Percentiles rank a stretch among this genome's conserved stretches.
Evolutionary conservation across 2,113 vertebrate species (phyloP).

Genomic region (Gracilinanus agilis): DNA sequence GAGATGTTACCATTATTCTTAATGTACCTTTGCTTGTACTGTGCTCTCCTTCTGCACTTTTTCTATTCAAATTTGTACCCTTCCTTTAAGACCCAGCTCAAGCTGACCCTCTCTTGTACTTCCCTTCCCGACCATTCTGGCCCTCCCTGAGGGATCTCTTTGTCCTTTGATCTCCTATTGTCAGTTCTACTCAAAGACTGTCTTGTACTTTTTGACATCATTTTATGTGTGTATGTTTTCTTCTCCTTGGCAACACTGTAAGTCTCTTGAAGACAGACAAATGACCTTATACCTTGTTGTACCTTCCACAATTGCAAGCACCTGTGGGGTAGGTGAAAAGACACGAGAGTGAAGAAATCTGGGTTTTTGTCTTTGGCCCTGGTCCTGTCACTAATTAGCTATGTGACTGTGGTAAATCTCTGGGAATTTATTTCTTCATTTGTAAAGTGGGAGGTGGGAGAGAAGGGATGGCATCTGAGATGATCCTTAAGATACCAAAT

Average conservation of each 20-base stretch:
- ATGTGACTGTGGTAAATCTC: background rate
- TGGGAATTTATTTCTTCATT: constrained; percentile 7
- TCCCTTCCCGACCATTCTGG: background rate
- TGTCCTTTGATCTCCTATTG: background rate
- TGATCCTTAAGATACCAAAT: background rate
- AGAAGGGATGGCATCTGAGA: background rate
- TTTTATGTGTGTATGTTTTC: background rate
- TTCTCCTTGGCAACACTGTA: background rate
- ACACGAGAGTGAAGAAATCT: background rate
- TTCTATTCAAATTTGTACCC: background rate
- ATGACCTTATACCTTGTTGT: constrained; percentile 1
- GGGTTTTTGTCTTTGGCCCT: background rate
- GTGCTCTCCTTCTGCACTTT: background rate
- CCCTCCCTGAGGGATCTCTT: background rate
- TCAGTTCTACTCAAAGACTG: background rate
- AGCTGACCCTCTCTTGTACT: background rate
- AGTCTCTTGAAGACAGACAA: background rate
- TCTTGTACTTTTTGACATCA: background rate
- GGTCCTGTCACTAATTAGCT: background rate
- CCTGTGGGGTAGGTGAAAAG: fast-evolving
- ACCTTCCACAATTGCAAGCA: background rate
- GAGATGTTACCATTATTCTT: background rate
- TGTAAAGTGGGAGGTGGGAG: background rate
- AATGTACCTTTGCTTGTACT: background rate
- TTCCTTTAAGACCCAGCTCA: background rate